These are phyloP conservation scores for Aurelia aurita complex sp. Pacific DNA, from an alignment of 30 jellyfish, hydroid and myxozoan species.

Conservation along the genomic window DNA sequence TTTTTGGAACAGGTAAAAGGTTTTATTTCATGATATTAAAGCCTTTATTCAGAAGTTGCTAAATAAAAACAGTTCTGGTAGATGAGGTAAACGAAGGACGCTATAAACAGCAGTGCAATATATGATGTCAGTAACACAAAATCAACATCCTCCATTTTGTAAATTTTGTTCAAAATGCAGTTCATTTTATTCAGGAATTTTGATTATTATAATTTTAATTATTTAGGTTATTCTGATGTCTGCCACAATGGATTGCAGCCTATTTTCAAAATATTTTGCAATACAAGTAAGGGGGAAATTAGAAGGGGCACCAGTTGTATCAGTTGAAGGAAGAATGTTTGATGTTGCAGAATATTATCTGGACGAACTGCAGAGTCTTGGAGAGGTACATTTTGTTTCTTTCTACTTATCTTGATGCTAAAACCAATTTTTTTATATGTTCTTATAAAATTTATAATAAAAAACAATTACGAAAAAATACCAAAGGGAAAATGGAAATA, in stretches of 20 bases:
- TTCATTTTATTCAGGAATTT: background rate
- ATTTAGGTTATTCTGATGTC: conserved; percentile 97
- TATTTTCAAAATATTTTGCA: conserved; percentile 90
- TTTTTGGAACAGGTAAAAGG: too few species aligned
- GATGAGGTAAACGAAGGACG: too few species aligned
- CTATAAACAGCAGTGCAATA: too few species aligned
- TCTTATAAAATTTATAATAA: too few species aligned
- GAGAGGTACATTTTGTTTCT: conserved; percentile 49
- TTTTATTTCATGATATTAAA: background rate
- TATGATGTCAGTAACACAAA: too few species aligned
- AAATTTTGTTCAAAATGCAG: too few species aligned
- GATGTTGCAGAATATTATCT: conserved; percentile 81
- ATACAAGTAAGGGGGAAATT: conserved; percentile 68
- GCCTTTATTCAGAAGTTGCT: background rate
- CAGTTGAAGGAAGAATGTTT: conserved; percentile 87
- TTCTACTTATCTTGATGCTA: too few species aligned
- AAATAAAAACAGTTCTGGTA: background rate
- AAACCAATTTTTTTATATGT: too few species aligned
- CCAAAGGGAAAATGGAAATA: too few species aligned
- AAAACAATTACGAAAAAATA: too few species aligned
- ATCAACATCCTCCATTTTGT: too few species aligned
- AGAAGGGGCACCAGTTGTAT: conserved; percentile 94
- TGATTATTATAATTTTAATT: background rate
- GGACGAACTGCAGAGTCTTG: conserved; percentile 62
- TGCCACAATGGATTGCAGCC: conserved; percentile 93